Percentiles rank a stretch among this genome's conserved stretches.
phyloP scores from a whole-genome alignment of 1,140 invertebrate species.

The Penaeus japonicus region DNA sequence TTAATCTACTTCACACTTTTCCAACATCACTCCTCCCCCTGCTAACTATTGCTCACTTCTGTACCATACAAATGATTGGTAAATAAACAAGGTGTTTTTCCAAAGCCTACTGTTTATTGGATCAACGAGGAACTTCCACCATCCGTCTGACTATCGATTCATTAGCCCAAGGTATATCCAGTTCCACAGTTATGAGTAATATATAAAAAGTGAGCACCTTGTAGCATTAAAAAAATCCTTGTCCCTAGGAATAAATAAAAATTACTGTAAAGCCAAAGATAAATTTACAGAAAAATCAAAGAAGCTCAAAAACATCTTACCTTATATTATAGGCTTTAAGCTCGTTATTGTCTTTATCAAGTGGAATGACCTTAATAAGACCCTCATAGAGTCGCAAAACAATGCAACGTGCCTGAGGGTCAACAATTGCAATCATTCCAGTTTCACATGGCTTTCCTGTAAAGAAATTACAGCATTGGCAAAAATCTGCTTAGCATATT shows the following conservation, averaged over 20 bases:
- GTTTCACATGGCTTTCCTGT: slow-evolving; percentile 85
- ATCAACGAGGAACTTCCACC: too few species aligned
- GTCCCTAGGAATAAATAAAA: too few species aligned
- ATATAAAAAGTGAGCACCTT: too few species aligned
- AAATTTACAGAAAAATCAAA: slow-evolving; percentile 23
- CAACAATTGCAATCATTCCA: slow-evolving; percentile 92
- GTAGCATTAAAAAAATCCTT: too few species aligned
- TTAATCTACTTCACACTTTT: too few species aligned
- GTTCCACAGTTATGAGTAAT: too few species aligned
- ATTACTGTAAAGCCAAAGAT: not conserved
- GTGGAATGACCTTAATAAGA: slow-evolving; percentile 93
- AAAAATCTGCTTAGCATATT: too few species aligned
- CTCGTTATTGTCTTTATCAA: slow-evolving; percentile 92
- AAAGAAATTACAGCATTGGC: not conserved
- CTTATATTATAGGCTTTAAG: slow-evolving; percentile 92
- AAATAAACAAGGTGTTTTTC: not conserved
- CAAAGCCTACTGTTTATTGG: not conserved
- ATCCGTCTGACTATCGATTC: too few species aligned
- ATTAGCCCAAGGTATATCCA: too few species aligned
- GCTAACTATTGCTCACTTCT: not conserved
- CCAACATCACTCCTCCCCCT: too few species aligned
- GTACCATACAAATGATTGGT: not conserved
- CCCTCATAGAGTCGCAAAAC: slow-evolving; percentile 96
- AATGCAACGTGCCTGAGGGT: slow-evolving; percentile 93
- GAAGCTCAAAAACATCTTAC: slow-evolving; percentile 64